Base-by-base conservation (phyloP, 2,113 vertebrate genomes). In the Salminus brasiliensis region DNA sequence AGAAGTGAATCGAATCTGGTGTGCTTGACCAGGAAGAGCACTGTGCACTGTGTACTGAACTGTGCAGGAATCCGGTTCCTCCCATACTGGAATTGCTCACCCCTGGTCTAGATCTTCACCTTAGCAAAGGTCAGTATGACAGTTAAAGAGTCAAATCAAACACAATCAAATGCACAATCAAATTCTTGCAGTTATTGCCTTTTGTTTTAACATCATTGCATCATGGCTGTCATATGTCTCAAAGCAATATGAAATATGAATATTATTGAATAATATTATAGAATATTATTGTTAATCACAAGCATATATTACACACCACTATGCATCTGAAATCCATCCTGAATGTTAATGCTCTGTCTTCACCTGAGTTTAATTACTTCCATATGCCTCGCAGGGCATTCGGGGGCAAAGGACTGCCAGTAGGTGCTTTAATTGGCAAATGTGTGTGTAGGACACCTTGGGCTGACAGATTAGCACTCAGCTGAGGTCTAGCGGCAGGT, bases 391-490 rank as follows among this genome's bases (percentile, higher is more conserved):
- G n/a, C 57, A 41, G 62, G 62, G 47, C 30, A 68, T 49, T 73
- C 21, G 67, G 21, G 25, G 32, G 52, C 36, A 74, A 63, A 71
- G 23, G 25, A 63, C 80, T 80, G 65, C 59, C 53, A 65, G 82
- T 60, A 39, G 57, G 55, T 62, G 60, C 81, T 69, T 81, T 89
- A 88, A 91, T 85, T 90, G 81, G 83, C 83, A 85, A 68, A 70
- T 25, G 65, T 82, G 79, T 81, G 81, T 36, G 7, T 66, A 62
- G 85, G 62, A 78, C 79, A 86, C 71, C 83, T 79, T 80, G 73
- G 6, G 75, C 71, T 86, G 85, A 90, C 79, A 89, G 90, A 88
- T 88, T 89, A 89, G 60, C 57, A 2, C 86, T 79, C 81, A 85
- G 86, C 77, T 74, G 86, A 81, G 39, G 80, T 41, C 16, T 57